Evolutionary conservation across 1,140 invertebrate genomes (phyloP), one percentile per base, ranked within the genome.

Genomic region (Neocloeon triangulifer): DNA sequence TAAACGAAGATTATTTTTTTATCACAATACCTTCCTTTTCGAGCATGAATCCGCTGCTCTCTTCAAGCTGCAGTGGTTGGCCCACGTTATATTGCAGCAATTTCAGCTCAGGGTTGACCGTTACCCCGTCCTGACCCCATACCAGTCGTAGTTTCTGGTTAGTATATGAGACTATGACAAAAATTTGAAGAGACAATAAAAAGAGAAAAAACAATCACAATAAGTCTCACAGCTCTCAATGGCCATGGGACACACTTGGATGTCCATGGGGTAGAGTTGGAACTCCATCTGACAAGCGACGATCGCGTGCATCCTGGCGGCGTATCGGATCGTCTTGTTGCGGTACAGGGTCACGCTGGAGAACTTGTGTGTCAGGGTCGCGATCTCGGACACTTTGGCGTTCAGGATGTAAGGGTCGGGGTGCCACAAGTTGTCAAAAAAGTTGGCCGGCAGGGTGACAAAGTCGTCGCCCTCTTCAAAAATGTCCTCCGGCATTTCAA

Each of bases 231-330:
- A 81, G 48, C 75, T 80, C 53, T 80, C 76, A 36, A 84, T 71
- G 39, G 69, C 70, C 40, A 84, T 70, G 9, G 70, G 69, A 47
- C 77, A 82, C 3, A 69, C 64, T 57, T 81, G 77, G 40, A 75
- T 73, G 45, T 82, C 77, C 71, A 80, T 76, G 8, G 78, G 78
- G 45, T 80, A 81, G 15, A 75, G 60, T 43, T 75, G 69, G 45
- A 81, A 78, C 49, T 79, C 73, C 76, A 82, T 81, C 51, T 79
- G 76, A 49, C 77, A 82, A 32, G 73, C 75, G 27, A 81, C 71
- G 32, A 78, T 79, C 0, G 74, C 76, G 44, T 79, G 74, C 69
- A 80, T 74, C 33, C 77, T 51, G 0, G 73, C 73, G 6, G 73
- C 63, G 49, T 79, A 81, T 35, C 62, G 54, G 9, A 81, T 68